A percentile compares a stretch with the other conserved stretches of the same genome.
phyloP scores from a whole-genome alignment of 1,140 invertebrate genomes.

The Philotrypesis tridentata region DNA sequence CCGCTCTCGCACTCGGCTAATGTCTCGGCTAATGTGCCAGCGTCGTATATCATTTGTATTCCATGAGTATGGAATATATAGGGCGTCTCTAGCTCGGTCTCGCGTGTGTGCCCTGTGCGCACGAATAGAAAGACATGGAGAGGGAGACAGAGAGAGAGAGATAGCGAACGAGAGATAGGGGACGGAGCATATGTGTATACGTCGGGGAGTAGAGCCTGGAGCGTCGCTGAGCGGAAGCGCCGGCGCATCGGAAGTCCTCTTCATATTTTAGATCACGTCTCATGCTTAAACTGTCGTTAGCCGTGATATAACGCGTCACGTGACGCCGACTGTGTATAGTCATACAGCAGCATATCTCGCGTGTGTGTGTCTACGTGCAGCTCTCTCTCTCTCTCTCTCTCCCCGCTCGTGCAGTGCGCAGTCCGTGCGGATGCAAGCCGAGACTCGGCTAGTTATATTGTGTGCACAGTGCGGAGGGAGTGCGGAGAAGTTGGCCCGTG shows the following conservation, averaged over 20 bases:
- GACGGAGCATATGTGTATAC: not conserved
- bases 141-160: not conserved
- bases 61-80: not conserved
- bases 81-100: not conserved
- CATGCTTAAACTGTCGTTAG: constrained; percentile 44
- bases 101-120: too few species aligned
- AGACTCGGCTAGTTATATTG: not conserved
- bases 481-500: not conserved
- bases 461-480: not conserved
- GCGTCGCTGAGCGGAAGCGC: not conserved
- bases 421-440: not conserved
- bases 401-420: not conserved
- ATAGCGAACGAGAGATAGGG: too few species aligned
- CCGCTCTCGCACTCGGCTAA: constrained; percentile 26
- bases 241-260: constrained; percentile 4
- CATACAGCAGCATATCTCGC: too few species aligned
- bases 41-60: constrained; percentile 35
- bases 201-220: not conserved
- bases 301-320: constrained; percentile 15
- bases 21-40: not conserved
- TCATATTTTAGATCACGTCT: constrained; percentile 42
- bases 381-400: too few species aligned
- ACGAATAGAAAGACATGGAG: not conserved
- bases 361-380: too few species aligned
- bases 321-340: not conserved